phyloP scores from a whole-genome alignment of 2,888 invertebrate species.

The Lasioglossum zephyrum region DNA sequence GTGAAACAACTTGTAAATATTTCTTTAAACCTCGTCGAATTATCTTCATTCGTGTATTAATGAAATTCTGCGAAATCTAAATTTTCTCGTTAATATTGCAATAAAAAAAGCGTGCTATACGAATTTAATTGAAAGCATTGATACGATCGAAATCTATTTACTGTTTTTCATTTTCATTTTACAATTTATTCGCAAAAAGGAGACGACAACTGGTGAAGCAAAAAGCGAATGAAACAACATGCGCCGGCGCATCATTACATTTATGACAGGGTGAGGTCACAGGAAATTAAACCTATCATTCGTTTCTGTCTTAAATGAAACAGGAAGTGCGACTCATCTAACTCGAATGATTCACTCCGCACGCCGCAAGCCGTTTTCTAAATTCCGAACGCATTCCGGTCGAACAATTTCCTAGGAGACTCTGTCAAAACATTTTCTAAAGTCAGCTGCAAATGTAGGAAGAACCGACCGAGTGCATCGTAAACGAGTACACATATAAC shows the following conservation, averaged over 20 bases:
- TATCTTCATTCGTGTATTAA: too few relatives aligned
- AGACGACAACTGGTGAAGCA: background rate
- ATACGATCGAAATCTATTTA: background rate
- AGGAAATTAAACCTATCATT: background rate
- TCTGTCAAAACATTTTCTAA: background rate
- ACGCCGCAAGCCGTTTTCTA: background rate
- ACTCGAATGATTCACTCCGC: background rate
- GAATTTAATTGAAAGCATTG: background rate
- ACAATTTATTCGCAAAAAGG: background rate
- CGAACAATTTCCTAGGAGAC: background rate
- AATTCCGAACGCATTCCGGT: background rate
- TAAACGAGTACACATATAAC: background rate
- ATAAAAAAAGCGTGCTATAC: background rate
- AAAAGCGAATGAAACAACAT: background rate
- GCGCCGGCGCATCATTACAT: background rate
- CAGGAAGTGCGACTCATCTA: slow-evolving; percentile 8
- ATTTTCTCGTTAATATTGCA: too few relatives aligned
- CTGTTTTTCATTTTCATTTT: background rate
- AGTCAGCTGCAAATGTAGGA: background rate
- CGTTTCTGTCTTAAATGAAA: slow-evolving; percentile 7
- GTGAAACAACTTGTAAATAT: too few relatives aligned
- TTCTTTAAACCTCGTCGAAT: too few relatives aligned
- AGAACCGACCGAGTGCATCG: background rate
- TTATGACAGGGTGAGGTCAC: slow-evolving; percentile 1
- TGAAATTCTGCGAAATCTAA: too few relatives aligned